phyloP scores from a whole-genome alignment of 1,140 invertebrate genomes.

The Latrodectus geometricus region DNA sequence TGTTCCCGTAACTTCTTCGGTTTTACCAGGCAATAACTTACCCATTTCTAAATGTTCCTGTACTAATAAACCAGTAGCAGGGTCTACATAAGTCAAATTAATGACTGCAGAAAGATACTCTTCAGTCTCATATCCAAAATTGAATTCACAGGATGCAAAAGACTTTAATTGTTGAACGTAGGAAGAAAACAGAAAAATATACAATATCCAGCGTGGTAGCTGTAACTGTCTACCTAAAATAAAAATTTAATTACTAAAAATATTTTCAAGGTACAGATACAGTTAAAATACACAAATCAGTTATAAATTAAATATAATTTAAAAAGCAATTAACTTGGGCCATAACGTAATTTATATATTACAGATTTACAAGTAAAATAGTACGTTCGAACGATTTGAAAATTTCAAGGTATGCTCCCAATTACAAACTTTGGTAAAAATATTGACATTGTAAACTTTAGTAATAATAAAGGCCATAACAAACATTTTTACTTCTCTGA shows the following conservation, averaged over 20 bases:
- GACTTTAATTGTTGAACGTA: slow-evolving; percentile 23
- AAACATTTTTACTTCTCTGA: too few relatives aligned
- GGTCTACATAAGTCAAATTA: slow-evolving; percentile 69
- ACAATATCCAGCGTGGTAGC: slow-evolving; percentile 18
- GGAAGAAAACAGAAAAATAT: slow-evolving; percentile 1
- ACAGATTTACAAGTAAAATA: too few relatives aligned
- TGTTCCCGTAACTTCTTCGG: slow-evolving; percentile 74
- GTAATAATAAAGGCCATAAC: too few relatives aligned
- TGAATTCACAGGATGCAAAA: slow-evolving; percentile 52
- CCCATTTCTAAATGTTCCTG: slow-evolving; percentile 72
- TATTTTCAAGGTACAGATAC: too few relatives aligned
- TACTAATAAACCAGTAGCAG: slow-evolving; percentile 65
- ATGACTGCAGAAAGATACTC: slow-evolving; percentile 68
- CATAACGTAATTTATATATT: too few relatives aligned
- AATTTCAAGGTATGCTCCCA: too few relatives aligned
- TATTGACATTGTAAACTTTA: too few relatives aligned
- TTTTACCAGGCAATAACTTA: slow-evolving; percentile 77
- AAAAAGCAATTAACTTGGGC: too few relatives aligned
- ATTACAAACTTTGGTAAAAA: too few relatives aligned
- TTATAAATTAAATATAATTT: too few relatives aligned
- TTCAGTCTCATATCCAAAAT: slow-evolving; percentile 64
- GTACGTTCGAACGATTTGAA: too few relatives aligned
- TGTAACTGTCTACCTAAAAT: slow-evolving; percentile 1
- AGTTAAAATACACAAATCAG: too few relatives aligned
- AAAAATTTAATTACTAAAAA: background rate